phyloP scores from a whole-genome alignment of 2,797 vertebrate species.

The Neoniphon sammara region DNA sequence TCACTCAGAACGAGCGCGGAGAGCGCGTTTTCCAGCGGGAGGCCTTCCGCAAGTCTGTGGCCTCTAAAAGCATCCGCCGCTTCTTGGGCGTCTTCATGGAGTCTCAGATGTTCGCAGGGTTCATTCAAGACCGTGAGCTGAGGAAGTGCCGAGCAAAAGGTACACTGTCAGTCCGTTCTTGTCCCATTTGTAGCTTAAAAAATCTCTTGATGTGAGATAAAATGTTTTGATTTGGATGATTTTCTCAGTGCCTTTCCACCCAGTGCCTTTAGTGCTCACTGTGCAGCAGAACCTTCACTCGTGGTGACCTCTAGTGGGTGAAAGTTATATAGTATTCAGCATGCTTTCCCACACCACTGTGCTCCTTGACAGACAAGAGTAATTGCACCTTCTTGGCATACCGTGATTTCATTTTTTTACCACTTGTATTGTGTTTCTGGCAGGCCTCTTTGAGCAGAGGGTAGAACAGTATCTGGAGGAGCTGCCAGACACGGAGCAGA shows the following conservation, averaged over 20 bases:
- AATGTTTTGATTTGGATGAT: neutral
- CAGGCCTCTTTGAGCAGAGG: constrained; percentile 97
- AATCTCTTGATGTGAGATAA: no score
- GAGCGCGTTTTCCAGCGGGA: constrained; percentile 95
- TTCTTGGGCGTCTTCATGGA: constrained; percentile 99
- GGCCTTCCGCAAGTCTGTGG: constrained; percentile 97
- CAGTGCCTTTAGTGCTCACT: neutral
- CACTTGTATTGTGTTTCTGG: constrained; percentile 9
- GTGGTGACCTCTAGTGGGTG: constrained; percentile 76
- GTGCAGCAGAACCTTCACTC: constrained; percentile 30
- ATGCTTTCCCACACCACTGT: constrained; percentile 19
- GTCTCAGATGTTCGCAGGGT: constrained; percentile 99
- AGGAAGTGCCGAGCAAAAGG: constrained; percentile 97
- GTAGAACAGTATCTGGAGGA: constrained; percentile 98
- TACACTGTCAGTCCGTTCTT: constrained; percentile 60
- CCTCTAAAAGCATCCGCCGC: constrained; percentile 97
- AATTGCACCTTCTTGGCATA: constrained; percentile 27
- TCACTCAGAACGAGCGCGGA: constrained; percentile 93
- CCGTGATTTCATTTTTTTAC: constrained; percentile 26
- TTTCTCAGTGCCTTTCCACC: neutral
- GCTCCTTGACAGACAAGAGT: constrained; percentile 24
- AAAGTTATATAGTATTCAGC: constrained; percentile 22
- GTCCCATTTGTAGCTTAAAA: neutral
- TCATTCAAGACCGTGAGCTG: constrained; percentile 98
- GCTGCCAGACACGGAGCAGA: constrained; percentile 97